A percentile compares a stretch with the other conserved stretches of the same genome.
Conservation (phyloP, 2,888 invertebrate species). For the Chrysolina oricalcia region DNA sequence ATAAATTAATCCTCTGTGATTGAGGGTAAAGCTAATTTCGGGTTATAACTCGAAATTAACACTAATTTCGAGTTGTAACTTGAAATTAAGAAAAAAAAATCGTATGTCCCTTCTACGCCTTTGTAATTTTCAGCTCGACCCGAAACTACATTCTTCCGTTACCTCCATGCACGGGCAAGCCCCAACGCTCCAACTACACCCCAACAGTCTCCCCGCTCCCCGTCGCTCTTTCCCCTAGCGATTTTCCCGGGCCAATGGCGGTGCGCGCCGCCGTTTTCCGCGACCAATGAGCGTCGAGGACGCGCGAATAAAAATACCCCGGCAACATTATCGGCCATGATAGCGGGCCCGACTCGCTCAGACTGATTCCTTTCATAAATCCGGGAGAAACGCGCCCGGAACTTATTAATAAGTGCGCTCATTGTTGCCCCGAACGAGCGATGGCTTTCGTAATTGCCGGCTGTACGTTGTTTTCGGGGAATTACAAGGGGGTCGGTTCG, state of each 20-base stretch:
- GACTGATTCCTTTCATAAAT: conserved; percentile 69
- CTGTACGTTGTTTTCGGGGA: background rate
- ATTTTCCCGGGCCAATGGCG: conserved; percentile 75
- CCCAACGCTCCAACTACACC: conserved; percentile 36
- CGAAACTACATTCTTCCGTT: no score
- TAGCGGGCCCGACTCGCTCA: conserved; percentile 68
- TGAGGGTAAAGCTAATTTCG: no score
- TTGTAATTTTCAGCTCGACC: no score
- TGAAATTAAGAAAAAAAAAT: no score
- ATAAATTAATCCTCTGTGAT: no score
- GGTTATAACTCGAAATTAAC: no score
- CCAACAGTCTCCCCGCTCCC: conserved; percentile 68
- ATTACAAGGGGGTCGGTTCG: background rate
- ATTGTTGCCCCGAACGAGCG: conserved; percentile 48
- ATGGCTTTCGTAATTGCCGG: conserved; percentile 30
- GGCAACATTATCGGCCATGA: conserved; percentile 73
- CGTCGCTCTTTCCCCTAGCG: conserved; percentile 71
- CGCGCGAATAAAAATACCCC: conserved; percentile 73
- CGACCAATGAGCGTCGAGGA: conserved; percentile 69
- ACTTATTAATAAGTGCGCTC: conserved; percentile 64
- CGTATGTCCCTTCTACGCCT: no score
- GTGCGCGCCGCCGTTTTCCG: conserved; percentile 68
- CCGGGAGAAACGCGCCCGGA: conserved; percentile 57
- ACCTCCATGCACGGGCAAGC: conserved; percentile 12
- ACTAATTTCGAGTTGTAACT: no score